Evolutionary conservation across 2,888 invertebrate species (phyloP).

Genomic region (Alsophila aescularia): DNA sequence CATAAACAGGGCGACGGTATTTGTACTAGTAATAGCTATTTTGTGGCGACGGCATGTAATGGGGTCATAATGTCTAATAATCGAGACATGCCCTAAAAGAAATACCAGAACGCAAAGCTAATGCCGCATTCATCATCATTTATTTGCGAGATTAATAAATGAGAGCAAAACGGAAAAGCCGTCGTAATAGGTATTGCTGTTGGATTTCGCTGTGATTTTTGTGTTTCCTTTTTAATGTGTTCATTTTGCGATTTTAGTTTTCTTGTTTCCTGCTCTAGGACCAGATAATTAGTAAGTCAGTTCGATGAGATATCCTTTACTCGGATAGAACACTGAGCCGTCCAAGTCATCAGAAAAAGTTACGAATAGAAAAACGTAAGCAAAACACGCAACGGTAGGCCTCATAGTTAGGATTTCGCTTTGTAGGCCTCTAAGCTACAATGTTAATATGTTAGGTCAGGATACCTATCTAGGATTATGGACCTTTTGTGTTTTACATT

Average conservation of each 20-base stretch:
- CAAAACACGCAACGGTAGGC: too few species aligned
- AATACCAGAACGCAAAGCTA: conserved; percentile 37
- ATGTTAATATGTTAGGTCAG: too few species aligned
- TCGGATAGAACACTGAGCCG: too few species aligned
- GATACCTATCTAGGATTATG: too few species aligned
- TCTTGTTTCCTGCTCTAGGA: neutral
- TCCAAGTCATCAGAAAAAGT: too few species aligned
- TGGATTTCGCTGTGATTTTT: conserved; percentile 1
- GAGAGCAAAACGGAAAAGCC: conserved; percentile 24
- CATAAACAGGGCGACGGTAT: conserved; percentile 31
- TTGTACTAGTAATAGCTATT: too few species aligned
- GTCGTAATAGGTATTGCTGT: conserved; percentile 7
- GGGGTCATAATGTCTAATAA: conserved; percentile 40
- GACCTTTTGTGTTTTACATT: too few species aligned
- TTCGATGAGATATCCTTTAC: too few species aligned
- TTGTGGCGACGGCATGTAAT: conserved; percentile 33
- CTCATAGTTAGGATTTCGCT: too few species aligned
- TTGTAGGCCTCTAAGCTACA: too few species aligned
- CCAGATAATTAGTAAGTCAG: too few species aligned
- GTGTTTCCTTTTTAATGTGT: neutral
- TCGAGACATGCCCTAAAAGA: conserved; percentile 34
- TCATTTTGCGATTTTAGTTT: neutral
- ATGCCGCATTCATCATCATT: conserved; percentile 40
- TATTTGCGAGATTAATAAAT: conserved; percentile 35
- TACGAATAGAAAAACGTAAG: too few species aligned